Base-by-base conservation (phyloP, 2,797 vertebrate species). In the Myotis vivesi region DNA sequence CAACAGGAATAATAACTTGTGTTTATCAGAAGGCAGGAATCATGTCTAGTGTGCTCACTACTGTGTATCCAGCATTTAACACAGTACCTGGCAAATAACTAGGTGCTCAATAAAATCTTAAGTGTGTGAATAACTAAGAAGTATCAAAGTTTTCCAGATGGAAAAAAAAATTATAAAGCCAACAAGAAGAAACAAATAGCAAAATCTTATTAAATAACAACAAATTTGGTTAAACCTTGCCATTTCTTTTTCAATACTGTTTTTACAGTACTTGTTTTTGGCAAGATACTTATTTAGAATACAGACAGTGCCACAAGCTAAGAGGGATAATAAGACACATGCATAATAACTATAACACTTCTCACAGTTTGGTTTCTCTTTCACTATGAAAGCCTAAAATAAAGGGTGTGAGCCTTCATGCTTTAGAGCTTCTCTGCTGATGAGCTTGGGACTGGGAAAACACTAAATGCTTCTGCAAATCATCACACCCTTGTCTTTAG, bases 391-490 rank as follows among this genome's bases (percentile, higher is more conserved):
- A 88, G 49, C 23, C 59, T 88, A 41, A 88, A 91, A 44, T 33
- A 53, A 53, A 87, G 55, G 19, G 12, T 69, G 33, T 76, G 84
- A 92, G 41, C 55, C 62, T 91, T 88, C 6, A 51, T 55, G 38
- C 23, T 82, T 91, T 55, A 89, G 15, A 82, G 16, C 62, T 36
- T 91, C 53, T 81, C 80, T 95, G 77, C 89, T 75, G 69, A 81
- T 53, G 75, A 95, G 13, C 20, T 38, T 86, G 59, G 33, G 41
- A 89, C 7, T 68, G 33, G 49, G 36, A 73, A 90, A 88, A 80
- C n/a, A 79, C 36, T 49, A 91, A 77, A 79, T 89, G 49, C 36
- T 89, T 91, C 68, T 89, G 71, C 49, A 97, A 90, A 93, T 89
- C 1, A 22, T 89, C 64, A 83, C 36, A 68, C 11, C 17, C 44